Conservation (phyloP, 1,140 invertebrate genomes). For the Oryctes rhinoceros region DNA sequence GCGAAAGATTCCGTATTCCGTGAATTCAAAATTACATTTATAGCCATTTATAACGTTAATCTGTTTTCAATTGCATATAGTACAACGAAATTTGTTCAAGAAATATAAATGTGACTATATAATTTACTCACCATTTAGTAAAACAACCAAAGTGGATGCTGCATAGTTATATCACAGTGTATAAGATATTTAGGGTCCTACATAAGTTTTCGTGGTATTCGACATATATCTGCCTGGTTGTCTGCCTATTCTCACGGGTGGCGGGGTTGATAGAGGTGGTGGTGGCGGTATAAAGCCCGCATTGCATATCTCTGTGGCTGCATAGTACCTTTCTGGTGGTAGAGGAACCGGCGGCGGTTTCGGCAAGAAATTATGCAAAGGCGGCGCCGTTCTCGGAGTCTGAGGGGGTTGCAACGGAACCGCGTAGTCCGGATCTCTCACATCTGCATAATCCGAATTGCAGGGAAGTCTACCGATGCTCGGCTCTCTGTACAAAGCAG, state of each 20-base stretch:
- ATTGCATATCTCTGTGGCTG: slow-evolving; percentile 58
- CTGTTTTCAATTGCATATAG: too few species aligned
- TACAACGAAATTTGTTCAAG: too few species aligned
- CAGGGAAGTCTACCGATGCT: slow-evolving; percentile 50
- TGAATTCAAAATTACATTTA: too few species aligned
- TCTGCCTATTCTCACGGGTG: slow-evolving; percentile 53
- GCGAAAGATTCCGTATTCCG: too few species aligned
- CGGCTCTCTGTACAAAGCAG: slow-evolving; percentile 57
- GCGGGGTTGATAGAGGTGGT: slow-evolving; percentile 56
- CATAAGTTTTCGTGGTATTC: slow-evolving; percentile 51
- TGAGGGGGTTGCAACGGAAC: slow-evolving; percentile 54
- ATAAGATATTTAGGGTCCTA: slow-evolving; percentile 53
- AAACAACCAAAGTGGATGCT: slow-evolving; percentile 39
- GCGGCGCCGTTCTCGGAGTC: slow-evolving; percentile 50
- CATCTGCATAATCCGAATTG: slow-evolving; percentile 55
- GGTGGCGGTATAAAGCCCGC: slow-evolving; percentile 55
- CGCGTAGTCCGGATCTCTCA: slow-evolving; percentile 56
- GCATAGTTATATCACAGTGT: slow-evolving; percentile 50
- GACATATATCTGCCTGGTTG: slow-evolving; percentile 55
- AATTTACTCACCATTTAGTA: slow-evolving; percentile 39
- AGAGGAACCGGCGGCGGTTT: slow-evolving; percentile 55
- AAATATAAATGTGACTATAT: background rate
- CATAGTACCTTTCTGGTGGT: slow-evolving; percentile 57
- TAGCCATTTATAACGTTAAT: too few species aligned
- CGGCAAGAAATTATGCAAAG: slow-evolving; percentile 56